Evolutionary conservation across 2,888 invertebrate genomes (phyloP), one percentile per base, ranked within the genome.

Genomic region (Nomada ruficornis): DNA sequence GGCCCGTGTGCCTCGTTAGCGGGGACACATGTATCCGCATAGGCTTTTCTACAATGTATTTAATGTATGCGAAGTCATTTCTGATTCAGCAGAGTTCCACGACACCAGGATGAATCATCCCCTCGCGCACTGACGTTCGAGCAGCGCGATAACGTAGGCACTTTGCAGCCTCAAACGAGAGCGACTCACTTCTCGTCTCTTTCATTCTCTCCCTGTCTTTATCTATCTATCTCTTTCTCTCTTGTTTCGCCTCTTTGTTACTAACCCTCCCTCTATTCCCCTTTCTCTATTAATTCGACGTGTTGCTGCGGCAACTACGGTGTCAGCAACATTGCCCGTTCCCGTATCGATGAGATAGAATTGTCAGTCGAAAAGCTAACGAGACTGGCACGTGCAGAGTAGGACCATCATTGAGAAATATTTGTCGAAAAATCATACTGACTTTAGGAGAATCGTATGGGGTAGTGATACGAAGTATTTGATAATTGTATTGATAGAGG

Each of bases 111-210:
- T 83, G 80, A 87, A 81, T 86, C 86, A 84, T 82, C 77, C 86
- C 77, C 59, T 68, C 71, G 81, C 68, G 64, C 80, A 80, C 75
- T 60, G 74, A 59, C 60, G 62, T 69, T 80, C 78, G 70, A 86
- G 80, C 86, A 47, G 29, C 59, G 63, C 74, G 83, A 71, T 86
- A 85, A 83, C 77, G 70, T 80, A 75, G 76, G 76, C 83, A 83
- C 77, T 83, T 81, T 86, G 44, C 80, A 83, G 67, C 83, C 78
- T 75, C 86, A 71, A 86, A 85, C 72, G 83, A 80, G 83, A 85
- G 72, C 73, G 60, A 42, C 60, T 29, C 26, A 4, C 55, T 47
- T 50, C 23, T 23, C 44, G 47, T 50, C 60, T 18, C 52, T 26
- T 47, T 13, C n/a, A 47, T 63, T 55, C 64, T 23, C 36, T 36